Evolutionary conservation across 2,888 invertebrate species (phyloP).

Genomic region (Chymomyza procnemis): DNA sequence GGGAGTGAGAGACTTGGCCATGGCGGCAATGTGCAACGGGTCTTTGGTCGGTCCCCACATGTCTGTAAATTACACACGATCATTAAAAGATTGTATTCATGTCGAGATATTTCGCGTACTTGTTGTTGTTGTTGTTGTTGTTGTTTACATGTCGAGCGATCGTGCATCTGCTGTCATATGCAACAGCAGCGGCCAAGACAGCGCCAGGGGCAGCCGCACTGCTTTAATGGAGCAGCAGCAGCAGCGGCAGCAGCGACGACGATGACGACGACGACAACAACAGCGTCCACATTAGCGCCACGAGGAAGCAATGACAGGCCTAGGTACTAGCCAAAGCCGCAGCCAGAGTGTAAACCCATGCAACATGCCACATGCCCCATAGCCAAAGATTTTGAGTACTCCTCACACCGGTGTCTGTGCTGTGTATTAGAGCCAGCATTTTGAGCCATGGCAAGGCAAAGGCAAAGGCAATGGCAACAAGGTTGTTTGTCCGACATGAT

Average conservation of each 20-base stretch:
- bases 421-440: background rate
- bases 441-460: background rate
- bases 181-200: constrained; percentile 41
- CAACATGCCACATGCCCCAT: background rate
- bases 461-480: constrained; percentile 39
- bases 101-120: constrained; percentile 63
- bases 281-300: constrained; percentile 11
- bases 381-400: constrained; percentile 5
- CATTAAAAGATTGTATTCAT: constrained; percentile 75
- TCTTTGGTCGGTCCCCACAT: constrained; percentile 43
- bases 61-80: constrained; percentile 75
- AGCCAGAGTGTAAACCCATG: background rate
- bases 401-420: background rate
- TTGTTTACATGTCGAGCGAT: constrained; percentile 56
- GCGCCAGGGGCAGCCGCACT: constrained; percentile 25
- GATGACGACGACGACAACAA: background rate
- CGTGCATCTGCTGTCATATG: constrained; percentile 60
- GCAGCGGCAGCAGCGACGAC: constrained; percentile 8
- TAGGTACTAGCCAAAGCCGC: background rate
- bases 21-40: background rate
- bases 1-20: background rate
- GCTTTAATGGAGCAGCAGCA: constrained; percentile 18
- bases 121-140: constrained; percentile 23
- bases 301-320: constrained; percentile 10
- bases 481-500: constrained; percentile 72